These are phyloP conservation scores for Danio kyathit DNA, from an alignment of 2,797 vertebrate species.

Conservation along the genomic window DNA sequence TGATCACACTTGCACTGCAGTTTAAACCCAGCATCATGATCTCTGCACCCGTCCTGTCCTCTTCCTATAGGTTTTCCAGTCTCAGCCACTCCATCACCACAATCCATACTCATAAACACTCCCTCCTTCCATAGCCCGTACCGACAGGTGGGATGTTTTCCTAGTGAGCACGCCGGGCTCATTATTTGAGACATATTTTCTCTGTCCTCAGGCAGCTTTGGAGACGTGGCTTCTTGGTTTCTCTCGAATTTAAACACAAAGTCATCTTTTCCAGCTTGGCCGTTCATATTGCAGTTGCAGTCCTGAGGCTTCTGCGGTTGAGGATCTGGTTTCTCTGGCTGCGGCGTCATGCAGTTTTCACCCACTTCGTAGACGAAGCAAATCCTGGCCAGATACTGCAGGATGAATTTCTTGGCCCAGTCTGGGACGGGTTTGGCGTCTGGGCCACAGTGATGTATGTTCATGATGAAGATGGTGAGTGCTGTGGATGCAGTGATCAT, in stretches of 20 bases:
- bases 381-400: conserved; percentile 87
- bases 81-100: conserved; percentile 35
- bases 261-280: conserved; percentile 68
- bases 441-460: conserved; percentile 91
- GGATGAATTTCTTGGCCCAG: conserved; percentile 87
- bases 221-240: conserved; percentile 56
- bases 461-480: conserved; percentile 94
- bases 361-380: conserved; percentile 89
- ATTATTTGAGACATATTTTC: conserved; percentile 71
- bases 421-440: conserved; percentile 87
- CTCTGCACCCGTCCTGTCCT: conserved; percentile 51
- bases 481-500: conserved; percentile 94
- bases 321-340: conserved; percentile 61
- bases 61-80: conserved; percentile 30
- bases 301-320: conserved; percentile 52
- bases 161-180: conserved; percentile 68
- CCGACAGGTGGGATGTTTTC: conserved; percentile 63
- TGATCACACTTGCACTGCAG: conserved; percentile 74
- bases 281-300: conserved; percentile 64
- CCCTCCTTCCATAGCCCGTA: conserved; percentile 65
- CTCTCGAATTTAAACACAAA: conserved; percentile 60
- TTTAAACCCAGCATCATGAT: conserved; percentile 32
- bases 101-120: conserved; percentile 63
- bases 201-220: conserved; percentile 55
- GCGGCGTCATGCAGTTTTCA: conserved; percentile 81